Conservation (phyloP, 2,113 vertebrate genomes). For the Siniperca knerii region DNA sequence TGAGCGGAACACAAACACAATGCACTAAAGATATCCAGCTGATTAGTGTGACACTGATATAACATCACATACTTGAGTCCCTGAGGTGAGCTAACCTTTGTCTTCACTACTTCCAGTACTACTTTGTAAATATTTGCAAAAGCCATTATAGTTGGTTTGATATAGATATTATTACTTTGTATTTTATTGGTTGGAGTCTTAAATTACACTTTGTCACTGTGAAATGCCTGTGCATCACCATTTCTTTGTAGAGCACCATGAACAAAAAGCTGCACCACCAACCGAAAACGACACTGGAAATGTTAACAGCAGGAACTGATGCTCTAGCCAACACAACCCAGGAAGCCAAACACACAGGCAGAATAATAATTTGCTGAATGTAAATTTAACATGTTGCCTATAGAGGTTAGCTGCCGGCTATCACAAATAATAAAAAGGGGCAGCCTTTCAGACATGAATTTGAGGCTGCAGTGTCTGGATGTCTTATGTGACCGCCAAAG, state of each 20-base stretch:
- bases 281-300: neutral
- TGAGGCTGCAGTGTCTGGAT: neutral
- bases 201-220: neutral
- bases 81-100: neutral
- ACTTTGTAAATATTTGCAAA: neutral
- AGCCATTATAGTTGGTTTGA: neutral
- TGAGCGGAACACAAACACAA: neutral
- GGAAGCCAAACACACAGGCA: neutral
- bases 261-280: neutral
- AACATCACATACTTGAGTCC: neutral
- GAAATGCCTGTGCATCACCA: neutral
- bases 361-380: conserved; percentile 4
- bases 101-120: no score
- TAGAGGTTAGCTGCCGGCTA: neutral
- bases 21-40: neutral
- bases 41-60: neutral
- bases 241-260: neutral
- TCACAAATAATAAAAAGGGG: neutral
- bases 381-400: neutral
- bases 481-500: neutral
- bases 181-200: neutral
- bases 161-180: neutral
- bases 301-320: neutral
- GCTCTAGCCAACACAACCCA: neutral
- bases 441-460: neutral